Conservation (phyloP, 2,888 invertebrate species). For the Lycaena phlaeas region DNA sequence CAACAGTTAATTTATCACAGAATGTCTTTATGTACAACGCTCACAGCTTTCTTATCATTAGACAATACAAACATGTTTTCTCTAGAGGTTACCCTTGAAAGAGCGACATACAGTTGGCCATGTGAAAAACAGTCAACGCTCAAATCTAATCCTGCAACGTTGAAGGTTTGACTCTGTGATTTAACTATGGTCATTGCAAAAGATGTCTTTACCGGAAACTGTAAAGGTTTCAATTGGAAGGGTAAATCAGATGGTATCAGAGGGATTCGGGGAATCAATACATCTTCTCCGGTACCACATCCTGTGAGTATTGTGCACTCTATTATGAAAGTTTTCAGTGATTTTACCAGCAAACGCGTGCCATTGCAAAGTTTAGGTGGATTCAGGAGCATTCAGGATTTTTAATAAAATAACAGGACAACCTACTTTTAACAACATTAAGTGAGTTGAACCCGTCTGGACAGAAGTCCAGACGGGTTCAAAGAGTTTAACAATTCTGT, state of each 20-base stretch:
- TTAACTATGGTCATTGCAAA: slow-evolving; percentile 19
- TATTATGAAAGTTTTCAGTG: slow-evolving; percentile 23
- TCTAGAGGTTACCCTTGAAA: slow-evolving; percentile 4
- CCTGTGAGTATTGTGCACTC: slow-evolving; percentile 24
- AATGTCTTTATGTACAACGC: slow-evolving; percentile 1
- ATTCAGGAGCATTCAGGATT: slow-evolving; percentile 23
- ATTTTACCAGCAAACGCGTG: slow-evolving; percentile 20
- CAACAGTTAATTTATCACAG: not conserved
- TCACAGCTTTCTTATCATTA: not conserved
- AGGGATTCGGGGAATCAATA: too few species aligned
- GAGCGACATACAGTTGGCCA: too few species aligned
- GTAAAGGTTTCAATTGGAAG: slow-evolving; percentile 22
- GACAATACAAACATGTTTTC: not conserved
- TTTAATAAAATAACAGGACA: slow-evolving; percentile 23
- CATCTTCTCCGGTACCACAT: slow-evolving; percentile 21
- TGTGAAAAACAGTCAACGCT: slow-evolving; percentile 17
- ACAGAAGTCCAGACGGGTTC: slow-evolving; percentile 19
- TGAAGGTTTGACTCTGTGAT: slow-evolving; percentile 16
- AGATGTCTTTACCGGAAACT: slow-evolving; percentile 19
- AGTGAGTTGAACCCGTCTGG: too few species aligned
- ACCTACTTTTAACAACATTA: slow-evolving; percentile 24
- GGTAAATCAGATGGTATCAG: slow-evolving; percentile 22
- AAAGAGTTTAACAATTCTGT: slow-evolving; percentile 19
- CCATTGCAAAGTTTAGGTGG: slow-evolving; percentile 22
- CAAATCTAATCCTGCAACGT: slow-evolving; percentile 15